Percentiles rank a stretch among this genome's conserved stretches.
Conservation (phyloP, 2,888 invertebrate genomes). For the Aelia acuminata region DNA sequence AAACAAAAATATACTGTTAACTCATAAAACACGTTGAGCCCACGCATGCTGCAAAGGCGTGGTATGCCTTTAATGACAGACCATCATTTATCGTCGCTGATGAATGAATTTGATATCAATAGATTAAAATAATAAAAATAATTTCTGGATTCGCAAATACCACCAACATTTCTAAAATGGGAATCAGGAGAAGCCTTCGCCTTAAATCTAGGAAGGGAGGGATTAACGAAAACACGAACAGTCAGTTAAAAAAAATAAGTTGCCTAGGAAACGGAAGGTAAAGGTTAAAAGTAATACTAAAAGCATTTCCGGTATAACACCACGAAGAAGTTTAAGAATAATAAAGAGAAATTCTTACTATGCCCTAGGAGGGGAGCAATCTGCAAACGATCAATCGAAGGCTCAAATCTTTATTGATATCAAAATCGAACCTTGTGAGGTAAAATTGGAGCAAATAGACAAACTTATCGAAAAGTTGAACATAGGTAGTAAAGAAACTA, state of each 20-base stretch:
- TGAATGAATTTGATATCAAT: background rate
- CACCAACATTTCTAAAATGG: background rate
- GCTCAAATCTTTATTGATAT: background rate
- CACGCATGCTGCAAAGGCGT: no score
- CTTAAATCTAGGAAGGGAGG: background rate
- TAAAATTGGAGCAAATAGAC: slow-evolving; percentile 31
- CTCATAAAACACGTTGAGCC: no score
- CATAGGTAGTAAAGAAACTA: background rate
- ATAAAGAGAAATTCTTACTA: slow-evolving; percentile 21
- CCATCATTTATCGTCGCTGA: background rate
- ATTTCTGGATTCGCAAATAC: background rate
- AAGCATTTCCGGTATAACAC: background rate
- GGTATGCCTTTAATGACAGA: no score
- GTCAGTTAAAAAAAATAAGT: slow-evolving; percentile 10
- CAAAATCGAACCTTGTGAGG: slow-evolving; percentile 27
- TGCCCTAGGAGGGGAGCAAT: background rate
- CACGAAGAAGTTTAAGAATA: slow-evolving; percentile 38
- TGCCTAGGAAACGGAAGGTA: slow-evolving; percentile 50
- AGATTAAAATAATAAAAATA: background rate
- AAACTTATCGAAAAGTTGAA: slow-evolving; percentile 21
- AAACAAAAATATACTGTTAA: no score
- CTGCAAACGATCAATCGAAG: background rate
- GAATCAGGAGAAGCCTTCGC: slow-evolving; percentile 47
- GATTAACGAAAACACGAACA: background rate
- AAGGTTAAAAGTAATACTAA: background rate